Base-by-base conservation (phyloP, 2,113 vertebrate genomes). In the Chamaea fasciata region DNA sequence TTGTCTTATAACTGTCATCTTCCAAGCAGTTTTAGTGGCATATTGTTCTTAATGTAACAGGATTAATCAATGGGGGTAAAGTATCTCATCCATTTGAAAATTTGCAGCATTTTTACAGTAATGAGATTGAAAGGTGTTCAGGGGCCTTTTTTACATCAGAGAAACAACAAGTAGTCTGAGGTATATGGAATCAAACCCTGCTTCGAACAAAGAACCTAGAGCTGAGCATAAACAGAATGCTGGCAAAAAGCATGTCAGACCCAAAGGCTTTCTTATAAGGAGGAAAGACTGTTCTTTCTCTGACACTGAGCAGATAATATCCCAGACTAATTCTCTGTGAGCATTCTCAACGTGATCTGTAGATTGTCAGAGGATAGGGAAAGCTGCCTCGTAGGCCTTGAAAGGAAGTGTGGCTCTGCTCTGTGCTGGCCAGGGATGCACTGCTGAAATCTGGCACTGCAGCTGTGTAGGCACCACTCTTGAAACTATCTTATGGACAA, bases 321-420 rank as follows among this genome's bases (percentile, higher is more conserved):
- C 55, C 35, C 75, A 82, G 65, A 30, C 31, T 37, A 22, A 12
- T 33, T 71, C 42, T 90, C 56, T 77, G 49, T 65, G 70, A 86
- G 60, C 84, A 67, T 96, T 95, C 81, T 89, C 55, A 44, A 1
- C 80, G 75, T 92, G 62, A 57, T 95, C 91, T 94, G 91, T 69
- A 65, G 62, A 74, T 65, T 83, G 81, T 96, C 89, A 94, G 59
- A 76, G 57, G 41, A 17, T 22, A 69, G 70, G 42, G 42, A 69
- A 89, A 69, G 49, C 37, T 91, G 65, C 52, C 17, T 81, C 1
- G 1, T 75, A 75, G 44, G 67, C 94, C 94, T 83, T 96, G 87
- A 97, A 94, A 95, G 95, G 95, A 91, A 96, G 67, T 14, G 28
- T 79, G 67, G 71, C 78, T 76, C 27, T 64, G 55, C 39, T 92